Conservation (phyloP, 2,113 vertebrate genomes). For the Oreochromis tanganicae region DNA sequence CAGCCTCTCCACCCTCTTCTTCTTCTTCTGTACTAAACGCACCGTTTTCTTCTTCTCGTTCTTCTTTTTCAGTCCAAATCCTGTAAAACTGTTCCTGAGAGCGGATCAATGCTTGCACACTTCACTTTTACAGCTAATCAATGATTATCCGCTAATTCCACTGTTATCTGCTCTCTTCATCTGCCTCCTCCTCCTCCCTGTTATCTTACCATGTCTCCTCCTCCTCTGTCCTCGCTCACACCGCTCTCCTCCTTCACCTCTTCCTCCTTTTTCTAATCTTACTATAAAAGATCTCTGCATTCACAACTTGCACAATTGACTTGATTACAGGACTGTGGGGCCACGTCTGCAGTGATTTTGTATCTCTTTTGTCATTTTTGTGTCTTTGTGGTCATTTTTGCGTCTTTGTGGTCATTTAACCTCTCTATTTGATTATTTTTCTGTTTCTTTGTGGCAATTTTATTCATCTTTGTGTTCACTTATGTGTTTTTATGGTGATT, state of each 20-base stretch:
- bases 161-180: constrained; percentile 61
- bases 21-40: not conserved
- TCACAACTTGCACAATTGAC: not conserved
- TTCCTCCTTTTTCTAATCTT: not conserved
- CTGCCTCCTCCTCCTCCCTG: constrained; percentile 4
- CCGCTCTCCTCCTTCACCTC: not conserved
- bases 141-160: constrained; percentile 61
- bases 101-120: constrained; percentile 51
- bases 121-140: constrained; percentile 63
- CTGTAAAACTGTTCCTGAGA: constrained; percentile 64
- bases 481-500: fast-evolving
- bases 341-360: not conserved
- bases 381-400: not conserved
- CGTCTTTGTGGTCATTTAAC: not conserved
- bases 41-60: not conserved
- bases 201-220: not conserved
- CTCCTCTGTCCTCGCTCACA: not conserved
- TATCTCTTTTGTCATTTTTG: not conserved
- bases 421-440: not conserved
- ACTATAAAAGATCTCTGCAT: not conserved
- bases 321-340: not conserved
- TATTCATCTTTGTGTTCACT: not conserved
- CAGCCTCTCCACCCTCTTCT: not conserved
- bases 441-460: not conserved
- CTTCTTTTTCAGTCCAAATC: constrained; percentile 40